Base-by-base conservation (phyloP, 2,797 vertebrate species). In the Oreortyx pictus region DNA sequence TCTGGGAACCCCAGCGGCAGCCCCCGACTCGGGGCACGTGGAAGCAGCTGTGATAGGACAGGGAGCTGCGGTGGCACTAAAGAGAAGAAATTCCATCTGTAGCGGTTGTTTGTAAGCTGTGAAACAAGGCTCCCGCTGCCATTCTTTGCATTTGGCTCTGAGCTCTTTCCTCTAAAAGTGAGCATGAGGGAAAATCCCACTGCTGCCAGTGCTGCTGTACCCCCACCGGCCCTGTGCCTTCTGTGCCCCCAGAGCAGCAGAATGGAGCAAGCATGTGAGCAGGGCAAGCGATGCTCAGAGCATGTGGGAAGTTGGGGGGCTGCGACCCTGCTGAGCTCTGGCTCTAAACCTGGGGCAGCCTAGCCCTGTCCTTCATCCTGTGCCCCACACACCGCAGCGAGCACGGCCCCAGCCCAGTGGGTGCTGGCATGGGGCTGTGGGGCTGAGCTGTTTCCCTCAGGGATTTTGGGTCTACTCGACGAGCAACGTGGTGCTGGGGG, bases 241-340 rank as follows among this genome's bases (percentile, higher is more conserved):
- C 27, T 29, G 35, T 46, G 56, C 11, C 60, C 75, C 2, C 6
- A 6, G 37, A 27, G 17, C 9, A 7, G 65, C 84, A 22, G 33
- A 62, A 17, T 54, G 7, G 27, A 43, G 35, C 0, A 39, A 61
- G 18, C 0, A 6, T 14, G 3, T 17, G 18, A 35, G 23, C 6
- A 16, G 54, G 50, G 17, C 79, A 43, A 0, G 80, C 79, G 0
- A 4, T 25, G 65, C 25, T 27, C 23, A 2, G 15, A 31, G 46
- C 1, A 5, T 6, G 5, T 3, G 4, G 16, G 27, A 27, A 24
- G 24, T 49, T 25, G 41, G n/a, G 73, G 12, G 4, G 3, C 33
- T 2, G 1, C 27, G 31, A 5, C 46, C 4, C 18, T 23, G 33
- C 19, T 0, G 1, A 7, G 3, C 0, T 0, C 4, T 1, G 0